Evolutionary conservation across 1,140 invertebrate species (phyloP), one percentile per base, ranked within the genome.

Genomic region (Steinernema feltiae): DNA sequence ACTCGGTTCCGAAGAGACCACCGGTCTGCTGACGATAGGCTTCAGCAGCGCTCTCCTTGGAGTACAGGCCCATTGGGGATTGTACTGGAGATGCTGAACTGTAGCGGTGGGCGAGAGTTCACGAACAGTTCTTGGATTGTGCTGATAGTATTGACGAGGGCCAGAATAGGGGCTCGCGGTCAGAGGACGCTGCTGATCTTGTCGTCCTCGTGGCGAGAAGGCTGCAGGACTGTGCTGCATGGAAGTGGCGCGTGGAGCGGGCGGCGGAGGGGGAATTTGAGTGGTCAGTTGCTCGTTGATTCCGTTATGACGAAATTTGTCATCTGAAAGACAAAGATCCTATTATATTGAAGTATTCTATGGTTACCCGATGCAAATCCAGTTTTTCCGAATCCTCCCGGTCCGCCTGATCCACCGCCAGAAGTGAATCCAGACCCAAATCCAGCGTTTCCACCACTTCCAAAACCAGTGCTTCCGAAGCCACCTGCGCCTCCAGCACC

Each of bases 21-120:
- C 82, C 82, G 41, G 82, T 83, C 48, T 82, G 82, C 31, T 83
- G 75, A 24, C 69, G 63, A 30, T 81, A 83, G n/a, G 81, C 76
- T 48, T 83, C 82, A 30, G 82, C 82, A n/a, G 81, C 82, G 3
- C 76, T 74, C n/a, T 83, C 82, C 15, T 73, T 32, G 1, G 82
- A 83, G 46, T 83, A 83, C 21, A 83, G 70, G 48, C 74, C 71
- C 53, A 83, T 73, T 17, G 82, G 82, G 1, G 82, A 83, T 83
- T 83, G 73, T 83, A 83, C 53, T 83, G 82, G 7, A 83, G 71
- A 70, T 83, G 82, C 27, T 70, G 75, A 30, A 83, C 73, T 0
- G 76, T 70, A 3, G 82, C 81, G 30, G 73, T 70, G 1, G 80
- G 80, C 0, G 79, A 81, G 27, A 81, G 75, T 32, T 81, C 78